phyloP scores from a whole-genome alignment of 2,113 vertebrate species.

The Chionomys nivalis region DNA sequence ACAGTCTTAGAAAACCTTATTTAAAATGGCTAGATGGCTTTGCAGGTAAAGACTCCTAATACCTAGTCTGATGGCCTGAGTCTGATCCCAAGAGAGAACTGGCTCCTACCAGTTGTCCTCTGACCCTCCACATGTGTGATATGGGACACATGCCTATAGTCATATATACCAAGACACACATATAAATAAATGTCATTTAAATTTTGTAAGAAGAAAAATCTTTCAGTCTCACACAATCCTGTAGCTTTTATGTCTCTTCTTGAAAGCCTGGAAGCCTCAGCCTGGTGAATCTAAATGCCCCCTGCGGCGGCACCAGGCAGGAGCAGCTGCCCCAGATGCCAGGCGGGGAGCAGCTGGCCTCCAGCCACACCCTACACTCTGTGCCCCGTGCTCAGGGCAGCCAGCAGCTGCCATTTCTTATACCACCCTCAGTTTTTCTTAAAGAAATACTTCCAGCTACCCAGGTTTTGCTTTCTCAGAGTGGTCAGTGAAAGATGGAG shows the following conservation, averaged over 20 bases:
- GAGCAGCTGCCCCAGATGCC: neutral
- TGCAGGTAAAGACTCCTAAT: neutral
- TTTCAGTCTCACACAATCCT: neutral
- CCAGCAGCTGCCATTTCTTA: neutral
- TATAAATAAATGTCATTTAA: neutral
- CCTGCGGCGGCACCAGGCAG: neutral
- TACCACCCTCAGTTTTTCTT: neutral
- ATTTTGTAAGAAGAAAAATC: neutral
- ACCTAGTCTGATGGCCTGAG: neutral
- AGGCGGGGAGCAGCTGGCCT: neutral
- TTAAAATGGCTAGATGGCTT: neutral
- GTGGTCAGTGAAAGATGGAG: conserved; percentile 10
- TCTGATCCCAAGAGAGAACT: neutral
- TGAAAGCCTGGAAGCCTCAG: neutral
- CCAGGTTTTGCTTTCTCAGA: conserved; percentile 33
- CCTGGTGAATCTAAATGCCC: neutral
- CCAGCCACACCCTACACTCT: neutral
- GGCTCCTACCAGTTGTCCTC: neutral
- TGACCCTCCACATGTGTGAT: neutral
- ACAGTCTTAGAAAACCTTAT: no score
- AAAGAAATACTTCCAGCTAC: conserved; percentile 49
- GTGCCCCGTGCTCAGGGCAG: neutral
- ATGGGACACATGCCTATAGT: neutral
- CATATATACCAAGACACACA: neutral
- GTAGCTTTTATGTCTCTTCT: neutral